These are phyloP conservation scores for Bubalus kerabau DNA, from an alignment of 2,113 vertebrate species.

Conservation along the genomic window DNA sequence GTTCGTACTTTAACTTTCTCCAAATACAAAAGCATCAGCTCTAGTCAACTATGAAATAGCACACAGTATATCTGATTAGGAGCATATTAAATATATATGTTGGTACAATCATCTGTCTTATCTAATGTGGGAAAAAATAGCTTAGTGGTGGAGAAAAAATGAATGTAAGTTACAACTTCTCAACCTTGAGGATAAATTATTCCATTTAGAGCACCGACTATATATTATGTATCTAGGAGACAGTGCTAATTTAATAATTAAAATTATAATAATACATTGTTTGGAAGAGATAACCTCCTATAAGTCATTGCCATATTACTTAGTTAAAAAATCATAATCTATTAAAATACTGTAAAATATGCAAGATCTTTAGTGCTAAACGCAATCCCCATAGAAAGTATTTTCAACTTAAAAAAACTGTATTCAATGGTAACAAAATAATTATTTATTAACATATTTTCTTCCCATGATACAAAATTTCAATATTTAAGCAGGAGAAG, in stretches of 20 bases:
- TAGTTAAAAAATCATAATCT: conserved; percentile 40
- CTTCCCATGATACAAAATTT: not conserved
- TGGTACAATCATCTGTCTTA: conserved; percentile 47
- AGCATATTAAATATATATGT: conserved; percentile 62
- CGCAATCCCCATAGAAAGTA: conserved; percentile 3
- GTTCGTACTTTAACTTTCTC: conserved; percentile 2
- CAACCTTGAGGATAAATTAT: conserved; percentile 56
- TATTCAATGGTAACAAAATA: not conserved
- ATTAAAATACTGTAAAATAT: conserved; percentile 37
- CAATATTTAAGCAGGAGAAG: not conserved
- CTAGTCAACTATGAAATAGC: not conserved
- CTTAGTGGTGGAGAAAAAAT: conserved; percentile 55
- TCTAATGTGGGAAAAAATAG: conserved; percentile 32
- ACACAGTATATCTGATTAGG: conserved; percentile 43
- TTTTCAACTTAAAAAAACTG: not conserved
- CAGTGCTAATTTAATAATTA: conserved; percentile 65
- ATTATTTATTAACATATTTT: not conserved
- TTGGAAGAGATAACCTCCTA: conserved; percentile 44
- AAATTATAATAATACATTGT: conserved; percentile 58
- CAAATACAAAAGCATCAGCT: not conserved
- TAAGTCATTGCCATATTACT: conserved; percentile 26
- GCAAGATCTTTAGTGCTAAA: not conserved
- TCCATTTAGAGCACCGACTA: conserved; percentile 4
- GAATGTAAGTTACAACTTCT: conserved; percentile 49
- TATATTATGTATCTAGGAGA: conserved; percentile 46